Base-by-base conservation (phyloP, 1,140 invertebrate species). In the Xylocopa sonorina region DNA sequence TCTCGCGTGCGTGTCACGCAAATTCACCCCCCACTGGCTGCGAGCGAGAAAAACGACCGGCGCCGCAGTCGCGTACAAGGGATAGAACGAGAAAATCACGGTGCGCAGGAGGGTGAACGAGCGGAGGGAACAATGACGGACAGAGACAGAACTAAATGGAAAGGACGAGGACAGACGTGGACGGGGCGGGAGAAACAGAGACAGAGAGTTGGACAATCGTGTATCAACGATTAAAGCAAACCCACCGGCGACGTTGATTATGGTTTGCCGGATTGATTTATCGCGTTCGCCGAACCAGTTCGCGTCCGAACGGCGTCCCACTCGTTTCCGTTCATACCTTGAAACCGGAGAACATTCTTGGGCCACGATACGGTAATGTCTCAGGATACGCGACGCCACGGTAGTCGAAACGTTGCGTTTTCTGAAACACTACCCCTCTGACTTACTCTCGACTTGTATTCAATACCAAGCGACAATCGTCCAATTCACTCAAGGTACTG, bases 261-360 rank as follows among this genome's bases (percentile, higher is more conserved):
- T 86, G 80, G 82, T 87, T 75, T 86, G 75, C 76, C 73, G 78
- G 83, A 90, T 91, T 90, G 88, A 89, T 89, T 89, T 88, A 90
- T 88, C 87, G 86, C 73, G 81, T 74, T 80, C 72, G 57, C 60
- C 74, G 80, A 81, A 81, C 76, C 80, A 53, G 27, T 34, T 50
- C 50, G 66, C 72, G 76, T 75, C 80, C 84, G 81, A 87, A 85
- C 84, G 83, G 87, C 82, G 67, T 57, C 29, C 73, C 69, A 62
- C 73, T 67, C 80, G 73, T 82, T 82, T 76, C 71, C 74, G 73
- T 9, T 74, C 43, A 50, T 50, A 75, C 58, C 29, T 60, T 50
- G 72, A 29, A 14, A 32, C 16, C 32, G 24, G 16, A 53, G 53
- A 55, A 46, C 63, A 50, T 51, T 48, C 63, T 76, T 62, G 34